Percentiles rank a stretch among this genome's conserved stretches.
Evolutionary conservation across 1,140 invertebrate genomes (phyloP).

Genomic region (Drosophila tropicalis): DNA sequence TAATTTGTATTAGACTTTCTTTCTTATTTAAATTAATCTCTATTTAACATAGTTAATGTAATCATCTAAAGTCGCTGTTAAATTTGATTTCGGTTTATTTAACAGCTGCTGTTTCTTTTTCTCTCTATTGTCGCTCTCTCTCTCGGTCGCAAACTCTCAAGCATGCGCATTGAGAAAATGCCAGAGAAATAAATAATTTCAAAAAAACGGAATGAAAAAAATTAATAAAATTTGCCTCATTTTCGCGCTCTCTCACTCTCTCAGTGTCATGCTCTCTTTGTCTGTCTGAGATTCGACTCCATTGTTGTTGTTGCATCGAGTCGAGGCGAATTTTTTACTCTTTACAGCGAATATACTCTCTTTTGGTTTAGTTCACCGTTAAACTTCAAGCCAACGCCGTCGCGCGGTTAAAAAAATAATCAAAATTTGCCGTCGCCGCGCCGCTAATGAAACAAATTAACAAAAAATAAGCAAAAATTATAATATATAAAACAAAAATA

Average conservation of each 20-base stretch:
- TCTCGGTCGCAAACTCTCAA: constrained; percentile 17
- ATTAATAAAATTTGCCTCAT: constrained; percentile 15
- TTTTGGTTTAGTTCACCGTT: constrained; percentile 27
- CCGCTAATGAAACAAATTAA: constrained; percentile 60
- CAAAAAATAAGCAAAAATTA: constrained; percentile 46
- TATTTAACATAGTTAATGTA: constrained; percentile 6
- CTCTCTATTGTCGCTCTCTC: constrained; percentile 9
- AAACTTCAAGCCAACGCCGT: constrained; percentile 36
- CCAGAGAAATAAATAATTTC: constrained; percentile 13
- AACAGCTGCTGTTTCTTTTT: constrained; percentile 26
- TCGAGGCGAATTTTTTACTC: too few relatives aligned
- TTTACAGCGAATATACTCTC: too few relatives aligned
- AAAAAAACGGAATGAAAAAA: constrained; percentile 1
- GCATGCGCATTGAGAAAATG: constrained; percentile 38
- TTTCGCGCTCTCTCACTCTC: constrained; percentile 26
- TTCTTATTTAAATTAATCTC: constrained; percentile 1
- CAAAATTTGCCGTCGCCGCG: constrained; percentile 40
- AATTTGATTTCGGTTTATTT: constrained; percentile 44
- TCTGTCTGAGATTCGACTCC: background rate
- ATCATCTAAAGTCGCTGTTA: constrained; percentile 17
- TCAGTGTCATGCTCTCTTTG: constrained; percentile 1
- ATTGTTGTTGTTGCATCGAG: too few relatives aligned
- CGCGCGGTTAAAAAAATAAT: constrained; percentile 8
- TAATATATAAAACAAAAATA: constrained; percentile 36
- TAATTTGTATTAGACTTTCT: background rate